These are phyloP conservation scores for Pachycephus smyrnensis DNA, from an alignment of 2,888 invertebrate genomes.

Conservation along the genomic window DNA sequence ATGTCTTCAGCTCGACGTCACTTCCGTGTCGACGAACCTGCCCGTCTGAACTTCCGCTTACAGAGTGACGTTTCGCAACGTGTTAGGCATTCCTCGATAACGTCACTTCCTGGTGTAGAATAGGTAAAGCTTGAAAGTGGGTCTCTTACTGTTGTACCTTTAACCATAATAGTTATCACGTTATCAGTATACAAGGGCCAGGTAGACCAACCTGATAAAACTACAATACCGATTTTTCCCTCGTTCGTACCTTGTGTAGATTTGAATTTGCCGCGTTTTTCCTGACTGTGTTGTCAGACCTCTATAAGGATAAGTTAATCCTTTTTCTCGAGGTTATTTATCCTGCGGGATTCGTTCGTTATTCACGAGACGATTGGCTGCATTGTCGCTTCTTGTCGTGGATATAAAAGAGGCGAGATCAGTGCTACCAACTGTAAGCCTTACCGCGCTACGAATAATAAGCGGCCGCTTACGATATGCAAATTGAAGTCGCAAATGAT, in stretches of 20 bases:
- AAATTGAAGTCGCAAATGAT: slow-evolving; percentile 21
- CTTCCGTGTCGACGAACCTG: background rate
- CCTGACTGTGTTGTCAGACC: background rate
- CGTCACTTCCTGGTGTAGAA: background rate
- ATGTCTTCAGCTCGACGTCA: background rate
- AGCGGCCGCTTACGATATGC: slow-evolving; percentile 17
- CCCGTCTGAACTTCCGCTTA: slow-evolving; percentile 5
- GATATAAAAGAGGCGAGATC: background rate
- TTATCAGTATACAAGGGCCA: background rate
- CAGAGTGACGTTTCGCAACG: background rate
- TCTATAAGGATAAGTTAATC: background rate
- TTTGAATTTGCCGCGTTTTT: background rate
- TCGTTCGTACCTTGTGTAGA: background rate
- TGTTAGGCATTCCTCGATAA: background rate
- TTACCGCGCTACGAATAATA: background rate
- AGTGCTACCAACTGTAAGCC: background rate
- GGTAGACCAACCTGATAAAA: background rate
- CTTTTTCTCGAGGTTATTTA: background rate
- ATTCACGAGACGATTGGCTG: background rate
- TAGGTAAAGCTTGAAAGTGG: background rate
- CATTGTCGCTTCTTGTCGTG: background rate
- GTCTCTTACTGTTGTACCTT: background rate
- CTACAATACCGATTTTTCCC: background rate
- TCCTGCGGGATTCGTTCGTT: background rate
- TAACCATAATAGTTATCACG: background rate